A percentile compares a stretch with the other conserved stretches of the same genome.
These are phyloP conservation scores for Ridgeia piscesae DNA, from an alignment of 1,140 invertebrate genomes.

Conservation along the genomic window DNA sequence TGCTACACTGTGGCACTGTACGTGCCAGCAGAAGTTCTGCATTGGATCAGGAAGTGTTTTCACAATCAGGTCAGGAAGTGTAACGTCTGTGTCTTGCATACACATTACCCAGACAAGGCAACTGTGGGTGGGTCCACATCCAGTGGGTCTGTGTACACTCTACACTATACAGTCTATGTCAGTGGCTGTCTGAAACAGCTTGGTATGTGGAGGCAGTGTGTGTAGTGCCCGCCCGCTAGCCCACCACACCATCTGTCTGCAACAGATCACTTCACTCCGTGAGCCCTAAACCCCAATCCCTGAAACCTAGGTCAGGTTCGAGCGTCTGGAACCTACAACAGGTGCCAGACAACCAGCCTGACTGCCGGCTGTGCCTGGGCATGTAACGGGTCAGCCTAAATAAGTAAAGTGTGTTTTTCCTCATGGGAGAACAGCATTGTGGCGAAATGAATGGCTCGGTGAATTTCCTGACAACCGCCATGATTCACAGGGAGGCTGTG, in stretches of 20 bases:
- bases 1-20: background rate
- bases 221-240: background rate
- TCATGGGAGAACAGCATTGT: background rate
- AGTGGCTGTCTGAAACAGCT: background rate
- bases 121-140: background rate
- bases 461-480: background rate
- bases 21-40: background rate
- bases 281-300: background rate
- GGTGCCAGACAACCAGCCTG: background rate
- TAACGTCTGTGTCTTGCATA: background rate
- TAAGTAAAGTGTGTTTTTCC: background rate
- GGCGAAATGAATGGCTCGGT: background rate
- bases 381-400: background rate
- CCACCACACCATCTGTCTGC: background rate
- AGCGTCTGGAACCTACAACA: background rate
- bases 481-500: background rate
- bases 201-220: background rate
- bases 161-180: background rate
- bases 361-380: background rate
- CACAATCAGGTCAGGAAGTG: background rate
- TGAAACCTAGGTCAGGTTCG: background rate
- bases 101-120: background rate
- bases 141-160: background rate
- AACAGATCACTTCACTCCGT: background rate
- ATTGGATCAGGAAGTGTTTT: background rate